Conservation (phyloP, 2,888 invertebrate species). For the Drosophila neutralis region DNA sequence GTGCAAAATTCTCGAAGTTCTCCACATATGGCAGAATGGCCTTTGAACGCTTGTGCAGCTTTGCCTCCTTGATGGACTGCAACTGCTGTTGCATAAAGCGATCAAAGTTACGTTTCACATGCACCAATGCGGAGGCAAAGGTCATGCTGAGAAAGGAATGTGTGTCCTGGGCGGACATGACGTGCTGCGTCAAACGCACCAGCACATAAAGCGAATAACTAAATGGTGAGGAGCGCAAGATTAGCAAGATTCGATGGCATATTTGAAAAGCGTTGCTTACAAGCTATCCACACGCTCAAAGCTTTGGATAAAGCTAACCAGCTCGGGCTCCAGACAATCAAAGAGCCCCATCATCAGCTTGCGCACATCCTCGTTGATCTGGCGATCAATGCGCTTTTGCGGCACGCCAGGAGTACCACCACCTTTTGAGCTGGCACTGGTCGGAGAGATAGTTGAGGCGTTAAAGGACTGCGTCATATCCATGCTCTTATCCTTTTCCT, state of each 20-base stretch:
- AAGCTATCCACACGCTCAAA: constrained; percentile 95
- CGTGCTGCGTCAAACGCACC: constrained; percentile 96
- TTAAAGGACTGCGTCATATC: constrained; percentile 79
- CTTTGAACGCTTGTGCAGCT: constrained; percentile 89
- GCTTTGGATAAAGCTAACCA: constrained; percentile 93
- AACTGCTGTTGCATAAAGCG: constrained; percentile 94
- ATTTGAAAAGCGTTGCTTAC: constrained; percentile 86
- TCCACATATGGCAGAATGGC: constrained; percentile 95
- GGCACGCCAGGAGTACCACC: constrained; percentile 73
- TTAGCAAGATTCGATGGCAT: neutral
- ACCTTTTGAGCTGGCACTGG: constrained; percentile 39
- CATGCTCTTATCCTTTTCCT: constrained; percentile 81
- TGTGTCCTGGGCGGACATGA: constrained; percentile 94
- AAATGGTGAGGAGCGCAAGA: neutral
- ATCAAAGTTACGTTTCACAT: constrained; percentile 96
- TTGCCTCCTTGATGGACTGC: constrained; percentile 91
- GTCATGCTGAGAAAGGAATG: constrained; percentile 95
- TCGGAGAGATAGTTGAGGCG: constrained; percentile 59
- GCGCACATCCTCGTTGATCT: constrained; percentile 91
- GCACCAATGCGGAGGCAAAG: constrained; percentile 93
- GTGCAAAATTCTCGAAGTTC: constrained; percentile 95
- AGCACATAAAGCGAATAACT: constrained; percentile 97
- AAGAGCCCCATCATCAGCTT: constrained; percentile 96
- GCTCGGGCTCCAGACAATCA: constrained; percentile 93
- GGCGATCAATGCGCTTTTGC: constrained; percentile 88